Conservation (phyloP, 2,888 invertebrate species). For the Scaptodrosophila latifasciaeformis region DNA sequence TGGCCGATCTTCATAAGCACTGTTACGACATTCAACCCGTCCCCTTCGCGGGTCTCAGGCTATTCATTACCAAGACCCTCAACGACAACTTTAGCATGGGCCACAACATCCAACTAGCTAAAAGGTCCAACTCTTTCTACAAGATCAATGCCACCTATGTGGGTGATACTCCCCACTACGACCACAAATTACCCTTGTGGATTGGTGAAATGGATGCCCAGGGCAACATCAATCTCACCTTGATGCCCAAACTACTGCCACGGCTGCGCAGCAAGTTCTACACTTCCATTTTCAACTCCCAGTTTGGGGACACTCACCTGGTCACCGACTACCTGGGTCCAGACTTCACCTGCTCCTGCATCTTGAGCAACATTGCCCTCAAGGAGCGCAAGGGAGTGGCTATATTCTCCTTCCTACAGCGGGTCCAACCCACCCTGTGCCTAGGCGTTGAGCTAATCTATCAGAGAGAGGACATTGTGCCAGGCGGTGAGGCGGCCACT, state of each 20-base stretch:
- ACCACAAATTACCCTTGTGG: conserved; percentile 17
- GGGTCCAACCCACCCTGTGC: conserved; percentile 19
- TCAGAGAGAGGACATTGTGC: conserved; percentile 25
- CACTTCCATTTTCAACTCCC: neutral
- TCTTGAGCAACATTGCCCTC: conserved; percentile 22
- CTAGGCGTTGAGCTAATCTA: conserved; percentile 30
- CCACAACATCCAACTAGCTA: conserved; percentile 17
- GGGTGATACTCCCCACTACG: conserved; percentile 2
- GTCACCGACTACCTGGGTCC: conserved; percentile 31
- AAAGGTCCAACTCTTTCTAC: neutral
- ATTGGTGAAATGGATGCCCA: conserved; percentile 23
- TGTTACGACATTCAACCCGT: conserved; percentile 25
- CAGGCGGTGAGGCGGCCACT: conserved; percentile 20
- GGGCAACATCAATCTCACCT: conserved; percentile 19
- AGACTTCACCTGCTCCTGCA: conserved; percentile 19
- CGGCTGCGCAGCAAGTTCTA: conserved; percentile 17
- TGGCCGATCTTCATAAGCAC: conserved; percentile 23
- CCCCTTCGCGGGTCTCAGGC: conserved; percentile 29
- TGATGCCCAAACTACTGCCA: conserved; percentile 17
- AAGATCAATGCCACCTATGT: conserved; percentile 23
- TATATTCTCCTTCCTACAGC: conserved; percentile 32
- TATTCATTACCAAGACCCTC: conserved; percentile 8
- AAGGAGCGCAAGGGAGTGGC: conserved; percentile 18
- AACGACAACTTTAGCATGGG: conserved; percentile 10
- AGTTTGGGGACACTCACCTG: conserved; percentile 11